Evolutionary conservation across 2,888 invertebrate genomes (phyloP), one percentile per base, ranked within the genome.

Genomic region (Arenicola marina): DNA sequence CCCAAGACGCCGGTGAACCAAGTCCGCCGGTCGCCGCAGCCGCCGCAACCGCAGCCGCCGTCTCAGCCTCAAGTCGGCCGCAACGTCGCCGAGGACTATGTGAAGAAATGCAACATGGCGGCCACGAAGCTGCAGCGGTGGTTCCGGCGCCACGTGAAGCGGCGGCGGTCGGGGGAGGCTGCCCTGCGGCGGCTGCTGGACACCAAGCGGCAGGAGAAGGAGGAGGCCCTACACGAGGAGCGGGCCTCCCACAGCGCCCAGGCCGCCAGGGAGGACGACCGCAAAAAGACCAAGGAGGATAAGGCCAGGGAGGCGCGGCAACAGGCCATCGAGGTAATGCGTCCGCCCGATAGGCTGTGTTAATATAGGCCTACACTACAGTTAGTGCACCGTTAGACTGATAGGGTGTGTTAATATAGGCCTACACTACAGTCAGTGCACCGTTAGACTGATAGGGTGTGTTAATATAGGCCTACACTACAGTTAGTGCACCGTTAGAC

Each of bases 1-100:
- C 79, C 76, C 59, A 82, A 82, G 67, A 77, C 75, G 11, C 82
- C 81, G 1, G 76, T 81, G 3, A 81, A 81, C 67, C 77, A 80
- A 63, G 77, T 78, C 31, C 59, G 59, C 21, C 60, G 59, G 28
- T 34, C 7, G 18, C 28, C 38, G 4, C 2, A 29, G 1, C 3
- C 63, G 21, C 7, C n/a, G 4, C 15, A 24, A 43, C 18, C 7
- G 15, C 4, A 38, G 18, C 21, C 55, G 1, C 2, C 34, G 18
- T 11, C 28, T 11, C 11, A 18, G 18, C 29, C 28, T 15, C 11
- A 46, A 11, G 26, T 15, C 4, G 54, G 54, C 18, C 73, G 72
- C 60, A 72, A 71, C 32, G 56, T 72, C 15, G 76, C 77, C 1
- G 78, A 78, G 61, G 78, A 81, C 58, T 78, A 77, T 63, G 74